These are phyloP conservation scores for Hyperoodon ampullatus DNA, from an alignment of 2,113 vertebrate species.

Conservation along the genomic window DNA sequence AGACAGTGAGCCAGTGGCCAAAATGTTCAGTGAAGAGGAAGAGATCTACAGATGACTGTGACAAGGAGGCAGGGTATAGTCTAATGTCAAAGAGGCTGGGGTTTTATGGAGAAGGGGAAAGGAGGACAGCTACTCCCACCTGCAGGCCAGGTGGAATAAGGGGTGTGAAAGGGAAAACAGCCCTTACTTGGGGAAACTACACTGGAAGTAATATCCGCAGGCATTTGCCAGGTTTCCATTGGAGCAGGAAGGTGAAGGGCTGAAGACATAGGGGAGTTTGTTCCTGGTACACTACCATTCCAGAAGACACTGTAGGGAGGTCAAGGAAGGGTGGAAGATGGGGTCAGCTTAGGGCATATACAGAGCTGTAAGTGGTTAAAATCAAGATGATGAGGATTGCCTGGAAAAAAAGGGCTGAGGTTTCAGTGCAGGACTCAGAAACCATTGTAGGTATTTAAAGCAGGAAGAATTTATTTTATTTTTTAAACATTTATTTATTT, in stretches of 20 bases:
- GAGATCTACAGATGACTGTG: not conserved
- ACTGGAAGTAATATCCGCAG: not conserved
- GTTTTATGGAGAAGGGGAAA: not conserved
- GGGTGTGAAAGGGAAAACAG: not conserved
- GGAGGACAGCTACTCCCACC: not conserved
- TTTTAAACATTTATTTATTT: too few relatives aligned
- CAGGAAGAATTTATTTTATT: not conserved
- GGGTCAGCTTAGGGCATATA: not conserved
- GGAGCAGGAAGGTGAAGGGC: not conserved
- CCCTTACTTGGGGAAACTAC: not conserved
- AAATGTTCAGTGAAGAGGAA: not conserved
- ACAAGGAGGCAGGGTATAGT: not conserved
- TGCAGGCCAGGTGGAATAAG: not conserved
- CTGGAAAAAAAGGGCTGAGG: not conserved
- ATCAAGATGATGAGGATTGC: not conserved
- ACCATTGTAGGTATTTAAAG: not conserved
- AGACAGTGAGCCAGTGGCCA: not conserved
- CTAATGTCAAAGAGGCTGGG: not conserved
- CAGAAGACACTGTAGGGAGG: not conserved
- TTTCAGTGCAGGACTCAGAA: not conserved
- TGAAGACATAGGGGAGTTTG: not conserved
- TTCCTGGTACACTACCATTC: not conserved
- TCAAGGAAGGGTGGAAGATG: not conserved
- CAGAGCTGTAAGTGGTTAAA: not conserved
- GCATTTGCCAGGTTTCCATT: not conserved